Base-by-base conservation (phyloP, 2,888 invertebrate genomes). In the Oscheius onirici region DNA sequence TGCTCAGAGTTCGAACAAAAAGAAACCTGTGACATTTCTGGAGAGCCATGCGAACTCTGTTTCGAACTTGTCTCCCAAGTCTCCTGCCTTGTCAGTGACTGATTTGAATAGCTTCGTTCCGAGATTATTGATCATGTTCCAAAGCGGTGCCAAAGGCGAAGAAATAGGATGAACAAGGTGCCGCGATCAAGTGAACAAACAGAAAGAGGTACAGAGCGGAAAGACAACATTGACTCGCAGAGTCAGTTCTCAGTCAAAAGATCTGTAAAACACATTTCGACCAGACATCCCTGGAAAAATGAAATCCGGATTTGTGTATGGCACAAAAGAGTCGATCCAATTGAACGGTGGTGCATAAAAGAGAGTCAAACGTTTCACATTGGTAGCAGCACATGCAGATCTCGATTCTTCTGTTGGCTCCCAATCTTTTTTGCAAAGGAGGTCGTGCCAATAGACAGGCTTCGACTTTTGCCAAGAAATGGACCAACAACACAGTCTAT, bases 81-180 rank as follows among this genome's bases (percentile, higher is more conserved):
- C 79, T 13, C 82, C 82, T 24, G 82, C 82, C 51, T 75, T 76
- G 46, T 82, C 78, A n/a, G 82, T 77, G 13, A 82, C 80, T 0
- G 82, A 82, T 65, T 82, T 76, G 93, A 92, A 91, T 94, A 94
- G 26, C 93, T 94, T 86, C 94, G 94, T 26, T 92, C 92, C 92
- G 94, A 94, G 88, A 43, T 82, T 79, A 43, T 80, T 79, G 26
- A 82, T 73, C 77, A 81, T 79, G n/a, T 66, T 54, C 28, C 28
- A 34, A 34, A 34, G n/a, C n/a, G n/a, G n/a, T n/a, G 17, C 13
- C 43, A 11, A 43, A 43, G 13, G 11, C 24, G 57, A 57, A 41
- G 41, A 40, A 20, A 26, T 24, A 55, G 26, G 55, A 55, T 24
- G 13, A 58, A 58, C 58, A 58, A 58, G 17, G 58, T 43, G 58